These are phyloP conservation scores for Apamea monoglypha DNA, from an alignment of 2,888 invertebrate genomes.

Conservation along the genomic window DNA sequence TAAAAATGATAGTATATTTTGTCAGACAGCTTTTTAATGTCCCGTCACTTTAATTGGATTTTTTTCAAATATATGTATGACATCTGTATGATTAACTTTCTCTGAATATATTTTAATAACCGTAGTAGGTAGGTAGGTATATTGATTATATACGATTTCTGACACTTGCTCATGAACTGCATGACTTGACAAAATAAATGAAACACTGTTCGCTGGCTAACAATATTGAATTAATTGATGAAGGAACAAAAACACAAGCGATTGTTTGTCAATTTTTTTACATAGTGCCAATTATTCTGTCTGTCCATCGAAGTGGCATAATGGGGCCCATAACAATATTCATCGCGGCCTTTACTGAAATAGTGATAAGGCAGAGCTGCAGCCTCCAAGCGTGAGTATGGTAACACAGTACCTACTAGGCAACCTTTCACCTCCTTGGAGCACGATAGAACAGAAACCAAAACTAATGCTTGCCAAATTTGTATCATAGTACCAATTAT, in stretches of 20 bases:
- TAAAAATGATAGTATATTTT: constrained; percentile 21
- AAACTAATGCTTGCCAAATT: neutral
- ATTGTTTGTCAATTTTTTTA: neutral
- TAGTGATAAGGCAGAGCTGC: constrained; percentile 18
- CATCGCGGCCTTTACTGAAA: constrained; percentile 25
- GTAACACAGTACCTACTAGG: constrained; percentile 71
- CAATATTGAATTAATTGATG: neutral
- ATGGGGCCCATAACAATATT: neutral
- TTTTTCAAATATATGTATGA: constrained; percentile 20
- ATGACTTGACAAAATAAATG: constrained; percentile 24
- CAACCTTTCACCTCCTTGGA: constrained; percentile 82
- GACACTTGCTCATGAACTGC: neutral
- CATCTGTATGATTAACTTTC: constrained; percentile 28
- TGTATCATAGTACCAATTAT: neutral
- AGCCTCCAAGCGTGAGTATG: constrained; percentile 75
- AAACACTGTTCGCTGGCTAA: neutral
- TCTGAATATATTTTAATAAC: neutral
- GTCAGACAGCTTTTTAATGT: constrained; percentile 30
- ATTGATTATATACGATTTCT: neutral
- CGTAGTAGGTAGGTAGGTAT: neutral
- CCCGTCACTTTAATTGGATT: constrained; percentile 14
- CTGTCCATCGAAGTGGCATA: neutral
- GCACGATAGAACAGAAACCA: neutral
- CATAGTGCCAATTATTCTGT: neutral
- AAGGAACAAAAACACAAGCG: neutral